Evolutionary conservation across 2,797 vertebrate species (phyloP).

Genomic region (Micropoecilia bifurca): DNA sequence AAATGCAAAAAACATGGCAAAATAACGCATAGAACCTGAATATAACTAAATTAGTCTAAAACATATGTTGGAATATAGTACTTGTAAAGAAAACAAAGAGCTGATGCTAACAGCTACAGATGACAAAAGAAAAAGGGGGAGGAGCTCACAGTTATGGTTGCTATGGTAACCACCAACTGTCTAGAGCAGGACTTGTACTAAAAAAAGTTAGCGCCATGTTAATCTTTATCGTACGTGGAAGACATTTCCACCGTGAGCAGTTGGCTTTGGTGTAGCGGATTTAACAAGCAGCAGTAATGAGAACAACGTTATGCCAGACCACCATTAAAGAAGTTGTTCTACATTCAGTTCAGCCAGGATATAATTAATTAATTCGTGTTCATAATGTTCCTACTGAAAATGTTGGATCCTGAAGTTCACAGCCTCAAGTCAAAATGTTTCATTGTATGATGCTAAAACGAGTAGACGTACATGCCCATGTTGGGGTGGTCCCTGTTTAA

Average conservation of each 20-base stretch:
- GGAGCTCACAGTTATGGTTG: no score
- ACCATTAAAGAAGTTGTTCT: background rate
- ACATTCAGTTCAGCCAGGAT: background rate
- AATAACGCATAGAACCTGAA: no score
- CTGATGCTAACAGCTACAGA: no score
- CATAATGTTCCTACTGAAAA: background rate
- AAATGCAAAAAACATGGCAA: no score
- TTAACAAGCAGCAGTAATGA: background rate
- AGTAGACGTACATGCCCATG: background rate
- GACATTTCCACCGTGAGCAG: background rate
- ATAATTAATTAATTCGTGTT: background rate
- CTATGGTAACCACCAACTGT: no score
- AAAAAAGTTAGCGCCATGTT: background rate
- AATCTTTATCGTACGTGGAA: background rate
- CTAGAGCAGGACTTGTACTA: no score
- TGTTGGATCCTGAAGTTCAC: background rate
- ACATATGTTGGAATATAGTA: no score
- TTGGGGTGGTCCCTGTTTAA: background rate
- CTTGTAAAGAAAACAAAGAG: no score
- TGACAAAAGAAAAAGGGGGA: no score
- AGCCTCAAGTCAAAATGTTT: background rate
- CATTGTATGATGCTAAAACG: background rate
- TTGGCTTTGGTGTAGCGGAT: background rate
- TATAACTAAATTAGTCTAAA: no score
- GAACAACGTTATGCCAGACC: background rate